Conservation (phyloP, 2,888 invertebrate species). For the Chelonus formosanus region DNA sequence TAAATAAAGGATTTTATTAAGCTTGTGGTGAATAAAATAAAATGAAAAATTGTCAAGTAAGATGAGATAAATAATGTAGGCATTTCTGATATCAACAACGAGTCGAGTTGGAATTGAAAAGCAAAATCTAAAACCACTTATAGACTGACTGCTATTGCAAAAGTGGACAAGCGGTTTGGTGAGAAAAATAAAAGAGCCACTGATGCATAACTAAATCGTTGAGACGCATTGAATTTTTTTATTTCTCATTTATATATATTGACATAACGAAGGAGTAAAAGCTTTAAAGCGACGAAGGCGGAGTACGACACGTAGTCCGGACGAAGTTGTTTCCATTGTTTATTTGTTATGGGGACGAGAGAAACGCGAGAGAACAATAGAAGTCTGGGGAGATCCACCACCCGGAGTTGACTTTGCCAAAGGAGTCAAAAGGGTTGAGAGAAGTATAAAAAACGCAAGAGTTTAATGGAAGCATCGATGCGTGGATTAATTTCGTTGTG, state of each 20-base stretch:
- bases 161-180: slow-evolving; percentile 18
- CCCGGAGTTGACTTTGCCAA: slow-evolving; percentile 9
- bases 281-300: slow-evolving; percentile 10
- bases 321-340: slow-evolving; percentile 46
- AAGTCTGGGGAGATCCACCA: slow-evolving; percentile 13
- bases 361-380: slow-evolving; percentile 30
- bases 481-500: slow-evolving; percentile 46
- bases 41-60: background rate
- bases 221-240: slow-evolving; percentile 35
- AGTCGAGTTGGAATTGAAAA: background rate
- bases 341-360: slow-evolving; percentile 36
- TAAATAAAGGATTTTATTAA: no score
- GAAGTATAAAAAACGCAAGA: slow-evolving; percentile 33
- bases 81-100: slow-evolving; percentile 9
- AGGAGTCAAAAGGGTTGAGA: slow-evolving; percentile 21
- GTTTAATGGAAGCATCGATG: slow-evolving; percentile 47
- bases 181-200: slow-evolving; percentile 38
- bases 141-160: slow-evolving; percentile 14
- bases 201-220: slow-evolving; percentile 40
- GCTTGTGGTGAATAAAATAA: no score
- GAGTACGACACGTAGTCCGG: slow-evolving; percentile 22
- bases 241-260: slow-evolving; percentile 24
- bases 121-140: slow-evolving; percentile 7
- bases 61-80: background rate
- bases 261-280: slow-evolving; percentile 30